Evolutionary conservation across 2,113 vertebrate genomes (phyloP), one percentile per base, ranked within the genome.

Genomic region (Irena cyanogastra): DNA sequence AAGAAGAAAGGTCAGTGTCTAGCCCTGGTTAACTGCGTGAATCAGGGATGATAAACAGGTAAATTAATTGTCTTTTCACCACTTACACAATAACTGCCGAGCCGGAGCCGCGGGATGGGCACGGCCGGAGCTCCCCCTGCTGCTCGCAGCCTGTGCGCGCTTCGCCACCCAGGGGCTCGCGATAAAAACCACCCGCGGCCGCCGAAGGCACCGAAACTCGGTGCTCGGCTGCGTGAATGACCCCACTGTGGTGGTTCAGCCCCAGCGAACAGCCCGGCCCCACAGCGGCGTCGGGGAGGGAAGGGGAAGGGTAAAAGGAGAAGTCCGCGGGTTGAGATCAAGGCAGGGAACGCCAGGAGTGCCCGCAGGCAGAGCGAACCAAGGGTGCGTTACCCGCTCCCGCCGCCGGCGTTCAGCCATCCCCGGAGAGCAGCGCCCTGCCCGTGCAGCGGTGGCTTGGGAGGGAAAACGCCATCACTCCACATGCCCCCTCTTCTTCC

Each of bases 101-200:
- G 2, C 16, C 6, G 14, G 49, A 69, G 33, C 16, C 3, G 39
- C 12, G 9, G 57, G 59, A 59, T 88, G 61, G 50, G 37, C 64
- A 90, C 74, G 94, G 39, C 97, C 47, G 72, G 91, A 87, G 97
- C 94, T 89, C 96, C 97, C 95, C 94, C 98, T 98, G 96, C 98
- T 95, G 98, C 63, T 35, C 31, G 3, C 44, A 83, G 8, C 17
- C 10, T 45, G 31, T 0, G 70, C 60, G 18, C 52, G 4, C 47
- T 39, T 22, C 5, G 15, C 8, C 53, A 9, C 6, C 31, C 30
- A 1, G 19, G 8, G 1, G 15, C 10, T 20, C 2, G 12, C 57
- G 42, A 24, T 3, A 24, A 56, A 56, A 68, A 35, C 2, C 49
- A 37, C 63, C 30, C 42, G 16, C 28, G 66, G 44, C 59, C 30